Evolutionary conservation across 2,797 vertebrate species (phyloP).

Genomic region (Catharus ustulatus): DNA sequence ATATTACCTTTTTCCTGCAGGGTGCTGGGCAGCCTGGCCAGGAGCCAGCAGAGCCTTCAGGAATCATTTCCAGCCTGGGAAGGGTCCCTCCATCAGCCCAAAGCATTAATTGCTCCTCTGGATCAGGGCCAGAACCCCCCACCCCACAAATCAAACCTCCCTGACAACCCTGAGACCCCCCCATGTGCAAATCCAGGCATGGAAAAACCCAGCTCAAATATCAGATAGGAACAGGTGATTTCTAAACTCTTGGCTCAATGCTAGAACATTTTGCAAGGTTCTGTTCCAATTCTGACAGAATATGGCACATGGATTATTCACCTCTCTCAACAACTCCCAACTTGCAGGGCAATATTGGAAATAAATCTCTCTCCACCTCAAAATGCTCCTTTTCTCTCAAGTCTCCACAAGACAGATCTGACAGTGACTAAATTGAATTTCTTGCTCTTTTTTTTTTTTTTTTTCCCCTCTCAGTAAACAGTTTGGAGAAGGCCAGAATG

Average conservation of each 20-base stretch:
- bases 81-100: not conserved
- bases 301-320: not conserved
- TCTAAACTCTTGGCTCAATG: not conserved
- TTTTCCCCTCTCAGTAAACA: not conserved
- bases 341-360: not conserved
- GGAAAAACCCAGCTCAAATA: not conserved
- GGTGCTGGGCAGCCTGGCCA: constrained; percentile 2
- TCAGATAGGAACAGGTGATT: not conserved
- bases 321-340: not conserved
- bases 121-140: constrained; percentile 8
- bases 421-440: not conserved
- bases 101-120: constrained; percentile 17
- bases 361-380: not conserved
- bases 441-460: not conserved
- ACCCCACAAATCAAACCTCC: not conserved
- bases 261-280: not conserved
- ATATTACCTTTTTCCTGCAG: not conserved
- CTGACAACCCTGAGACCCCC: not conserved
- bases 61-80: not conserved
- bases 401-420: not conserved
- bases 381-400: not conserved
- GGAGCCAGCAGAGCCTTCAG: constrained; percentile 38
- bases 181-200: not conserved
- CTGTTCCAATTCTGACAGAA: not conserved
- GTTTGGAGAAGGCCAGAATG: not conserved